These are phyloP conservation scores for Calliphora vicina DNA, from an alignment of 1,140 invertebrate species.

Conservation along the genomic window DNA sequence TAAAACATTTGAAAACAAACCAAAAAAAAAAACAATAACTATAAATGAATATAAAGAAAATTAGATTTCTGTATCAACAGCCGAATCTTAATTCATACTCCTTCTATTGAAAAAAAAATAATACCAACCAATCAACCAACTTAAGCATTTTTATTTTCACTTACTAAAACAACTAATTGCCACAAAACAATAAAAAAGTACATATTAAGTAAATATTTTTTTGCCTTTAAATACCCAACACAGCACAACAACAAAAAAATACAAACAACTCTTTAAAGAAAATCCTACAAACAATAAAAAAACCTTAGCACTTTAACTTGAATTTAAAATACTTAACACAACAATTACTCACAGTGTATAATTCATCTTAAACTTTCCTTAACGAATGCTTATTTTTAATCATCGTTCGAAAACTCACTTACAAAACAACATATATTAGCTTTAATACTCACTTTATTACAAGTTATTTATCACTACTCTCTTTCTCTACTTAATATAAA, in stretches of 20 bases:
- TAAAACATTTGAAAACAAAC: not conserved
- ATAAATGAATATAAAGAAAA: slow-evolving; percentile 44
- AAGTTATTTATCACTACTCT: not conserved
- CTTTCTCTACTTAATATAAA: not conserved
- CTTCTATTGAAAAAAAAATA: slow-evolving; percentile 48
- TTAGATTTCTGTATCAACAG: slow-evolving; percentile 63
- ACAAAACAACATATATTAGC: no score
- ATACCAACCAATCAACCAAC: slow-evolving; percentile 8
- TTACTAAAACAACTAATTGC: no score
- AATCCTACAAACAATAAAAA: no score
- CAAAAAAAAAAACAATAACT: slow-evolving; percentile 22
- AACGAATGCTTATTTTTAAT: no score
- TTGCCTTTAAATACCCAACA: not conserved
- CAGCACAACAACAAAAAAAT: slow-evolving; percentile 11
- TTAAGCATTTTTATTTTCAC: not conserved
- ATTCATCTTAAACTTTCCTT: not conserved
- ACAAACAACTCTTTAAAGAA: not conserved
- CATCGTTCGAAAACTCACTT: no score
- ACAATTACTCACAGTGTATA: no score
- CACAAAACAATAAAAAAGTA: not conserved
- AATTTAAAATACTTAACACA: no score
- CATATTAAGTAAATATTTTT: not conserved
- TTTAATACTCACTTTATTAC: no score
- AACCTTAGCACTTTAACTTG: no score
- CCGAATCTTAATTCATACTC: slow-evolving; percentile 64